Base-by-base conservation (phyloP, 2,113 vertebrate species). In the Misgurnus anguillicaudatus region DNA sequence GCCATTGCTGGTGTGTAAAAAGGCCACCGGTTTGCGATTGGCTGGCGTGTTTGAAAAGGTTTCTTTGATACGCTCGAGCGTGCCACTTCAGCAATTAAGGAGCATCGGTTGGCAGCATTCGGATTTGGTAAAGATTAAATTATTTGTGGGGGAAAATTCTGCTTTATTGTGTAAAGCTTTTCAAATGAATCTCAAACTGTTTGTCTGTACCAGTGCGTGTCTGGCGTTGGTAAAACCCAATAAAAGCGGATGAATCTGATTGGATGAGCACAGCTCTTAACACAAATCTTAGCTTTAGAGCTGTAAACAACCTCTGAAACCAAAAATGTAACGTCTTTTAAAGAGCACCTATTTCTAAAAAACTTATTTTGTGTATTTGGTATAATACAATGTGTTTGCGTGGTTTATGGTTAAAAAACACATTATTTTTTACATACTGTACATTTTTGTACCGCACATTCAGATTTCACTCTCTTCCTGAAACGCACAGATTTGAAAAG, bases 41-140 rank as follows among this genome's bases (percentile, higher is more conserved):
- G 87, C 84, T 88, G 87, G 89, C 87, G 14, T 75, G 89, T 91
- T 91, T 91, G 82, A 85, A 90, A 89, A 88, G 81, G 85, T 86
- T 89, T 85, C 87, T 89, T 88, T 87, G 86, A 87, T 87, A 86
- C 87, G 83, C 87, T 87, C 88, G 88, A 88, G 87, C 87, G 83
- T 83, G 85, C 82, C 86, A 86, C 87, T 90, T 89, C 86, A 87
- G 87, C 89, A 91, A 91, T 93, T 91, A 92, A 89, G 47, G 85
- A 85, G 80, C 90, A 86, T 89, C 81, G 80, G 88, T 91, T 86
- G 90, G 87, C 87, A 89, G 82, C 87, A 84, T 90, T 90, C 89
- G 87, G 86, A 89, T 69, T 86, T 87, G 82, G 78, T 88, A 16
- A 87, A 89, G 87, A 90, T 89, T 88, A 90, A 87, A 85, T 88